Evolutionary conservation across 2,888 invertebrate genomes (phyloP), one percentile per base, ranked within the genome.

Genomic region (Tanypteryx hageni): DNA sequence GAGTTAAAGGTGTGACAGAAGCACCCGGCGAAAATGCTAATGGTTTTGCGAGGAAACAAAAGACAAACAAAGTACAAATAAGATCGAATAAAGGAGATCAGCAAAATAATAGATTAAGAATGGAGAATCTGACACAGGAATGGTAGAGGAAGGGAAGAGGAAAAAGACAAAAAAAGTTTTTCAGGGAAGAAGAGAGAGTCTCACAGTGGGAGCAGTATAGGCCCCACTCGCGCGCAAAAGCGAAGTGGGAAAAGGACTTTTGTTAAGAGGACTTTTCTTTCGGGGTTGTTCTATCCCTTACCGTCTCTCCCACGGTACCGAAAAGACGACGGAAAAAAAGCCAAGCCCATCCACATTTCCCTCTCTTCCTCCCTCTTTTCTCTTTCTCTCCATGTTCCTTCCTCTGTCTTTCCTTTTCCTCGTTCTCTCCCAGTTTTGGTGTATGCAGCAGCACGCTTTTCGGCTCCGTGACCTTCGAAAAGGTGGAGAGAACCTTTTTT

Each of bases 391-490:
- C 27, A 1, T 44, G 1, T 57, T 57, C 58, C 57, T n/a, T 10
- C 22, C 22, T 58, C 22, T 57, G 16, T 57, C 18, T 57, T 58
- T 57, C 58, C 14, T 14, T 58, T 18, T 58, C 57, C 59, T 22
- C n/a, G 13, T 58, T 22, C 57, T 13, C 59, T 27, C 86, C 61
- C 5, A 44, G 44, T 44, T 81, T 27, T 27, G 86, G 86, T 16
- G 86, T 86, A 22, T 86, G 86, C 86, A 27, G n/a, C 59, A 86
- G 59, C 86, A 86, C 86, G 86, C 86, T 59, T 86, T 27, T 56
- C 59, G 59, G 14, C 59, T 86, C 86, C 59, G 59, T 86, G 86
- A 86, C 86, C 86, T 86, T 59, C 58, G 86, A 44, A 44, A 44
- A 44, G 81, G 31, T 27, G 13, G 31, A 10, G 31, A 18, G 31